phyloP scores from a whole-genome alignment of 2,797 vertebrate genomes.

The Sebastes nivosus region DNA sequence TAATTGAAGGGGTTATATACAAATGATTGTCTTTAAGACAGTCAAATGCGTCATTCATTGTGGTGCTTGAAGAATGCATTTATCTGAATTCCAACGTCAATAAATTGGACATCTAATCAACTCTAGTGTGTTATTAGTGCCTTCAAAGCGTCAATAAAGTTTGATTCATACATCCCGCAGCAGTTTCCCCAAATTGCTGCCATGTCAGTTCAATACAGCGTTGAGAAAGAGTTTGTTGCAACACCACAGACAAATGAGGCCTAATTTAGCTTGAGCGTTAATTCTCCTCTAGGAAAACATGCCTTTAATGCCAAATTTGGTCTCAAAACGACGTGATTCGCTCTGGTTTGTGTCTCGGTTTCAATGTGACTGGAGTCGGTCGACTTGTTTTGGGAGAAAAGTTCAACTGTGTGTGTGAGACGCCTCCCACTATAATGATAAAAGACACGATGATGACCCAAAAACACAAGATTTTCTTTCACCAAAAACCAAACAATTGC shows the following conservation, averaged over 20 bases:
- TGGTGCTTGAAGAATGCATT: constrained; percentile 61
- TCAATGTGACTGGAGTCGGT: constrained; percentile 1
- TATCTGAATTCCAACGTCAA: constrained; percentile 56
- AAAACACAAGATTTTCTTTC: constrained; percentile 11
- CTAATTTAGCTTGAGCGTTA: constrained; percentile 36
- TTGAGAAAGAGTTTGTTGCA: constrained; percentile 55
- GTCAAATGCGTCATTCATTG: constrained; percentile 24
- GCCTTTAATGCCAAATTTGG: constrained; percentile 18
- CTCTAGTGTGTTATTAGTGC: constrained; percentile 56
- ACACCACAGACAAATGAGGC: constrained; percentile 49
- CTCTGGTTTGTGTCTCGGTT: constrained; percentile 26
- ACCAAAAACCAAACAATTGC: constrained; percentile 33
- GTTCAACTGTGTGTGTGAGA: neutral
- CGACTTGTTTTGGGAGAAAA: neutral
- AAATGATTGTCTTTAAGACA: constrained; percentile 2
- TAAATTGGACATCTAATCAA: constrained; percentile 50
- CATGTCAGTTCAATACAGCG: constrained; percentile 37
- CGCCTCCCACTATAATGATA: neutral
- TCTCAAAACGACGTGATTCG: neutral
- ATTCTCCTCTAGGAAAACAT: constrained; percentile 37
- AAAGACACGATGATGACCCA: neutral
- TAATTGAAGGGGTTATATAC: neutral
- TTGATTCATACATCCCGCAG: constrained; percentile 69
- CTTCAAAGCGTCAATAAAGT: constrained; percentile 69
- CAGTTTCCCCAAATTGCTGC: constrained; percentile 48